Conservation (phyloP, 2,888 invertebrate genomes). For the Brachyptera putata region DNA sequence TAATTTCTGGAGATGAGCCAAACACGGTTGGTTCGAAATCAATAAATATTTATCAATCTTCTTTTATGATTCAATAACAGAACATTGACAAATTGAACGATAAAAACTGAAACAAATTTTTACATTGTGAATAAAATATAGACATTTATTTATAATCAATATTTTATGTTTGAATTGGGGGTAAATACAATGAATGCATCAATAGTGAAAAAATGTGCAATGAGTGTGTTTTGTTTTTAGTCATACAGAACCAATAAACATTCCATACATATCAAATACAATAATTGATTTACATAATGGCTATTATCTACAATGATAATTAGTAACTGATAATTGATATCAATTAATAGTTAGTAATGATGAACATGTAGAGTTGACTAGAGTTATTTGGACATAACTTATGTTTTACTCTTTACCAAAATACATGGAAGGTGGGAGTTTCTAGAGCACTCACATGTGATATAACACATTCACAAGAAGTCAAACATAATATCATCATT, state of each 20-base stretch:
- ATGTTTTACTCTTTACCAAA: neutral
- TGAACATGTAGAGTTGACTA: too few species aligned
- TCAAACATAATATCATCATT: neutral
- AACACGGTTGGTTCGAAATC: constrained; percentile 1
- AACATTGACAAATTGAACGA: neutral
- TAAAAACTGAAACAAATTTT: neutral
- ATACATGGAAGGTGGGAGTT: neutral
- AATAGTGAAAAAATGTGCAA: constrained; percentile 32
- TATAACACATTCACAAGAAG: neutral
- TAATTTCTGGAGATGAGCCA: neutral
- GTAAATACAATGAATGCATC: constrained; percentile 31
- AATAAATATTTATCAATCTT: constrained; percentile 9
- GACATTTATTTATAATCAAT: constrained; percentile 30
- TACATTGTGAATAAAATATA: constrained; percentile 32
- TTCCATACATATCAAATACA: constrained; percentile 12
- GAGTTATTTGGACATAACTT: neutral
- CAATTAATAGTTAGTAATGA: neutral
- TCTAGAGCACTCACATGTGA: neutral
- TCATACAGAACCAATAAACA: constrained; percentile 16
- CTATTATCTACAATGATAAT: neutral
- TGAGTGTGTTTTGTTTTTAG: constrained; percentile 19
- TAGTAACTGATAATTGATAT: neutral
- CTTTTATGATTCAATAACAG: neutral
- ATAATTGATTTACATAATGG: neutral
- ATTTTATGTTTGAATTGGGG: constrained; percentile 24